Evolutionary conservation across 1,140 invertebrate species (phyloP).

Genomic region (Drosophila nasuta): DNA sequence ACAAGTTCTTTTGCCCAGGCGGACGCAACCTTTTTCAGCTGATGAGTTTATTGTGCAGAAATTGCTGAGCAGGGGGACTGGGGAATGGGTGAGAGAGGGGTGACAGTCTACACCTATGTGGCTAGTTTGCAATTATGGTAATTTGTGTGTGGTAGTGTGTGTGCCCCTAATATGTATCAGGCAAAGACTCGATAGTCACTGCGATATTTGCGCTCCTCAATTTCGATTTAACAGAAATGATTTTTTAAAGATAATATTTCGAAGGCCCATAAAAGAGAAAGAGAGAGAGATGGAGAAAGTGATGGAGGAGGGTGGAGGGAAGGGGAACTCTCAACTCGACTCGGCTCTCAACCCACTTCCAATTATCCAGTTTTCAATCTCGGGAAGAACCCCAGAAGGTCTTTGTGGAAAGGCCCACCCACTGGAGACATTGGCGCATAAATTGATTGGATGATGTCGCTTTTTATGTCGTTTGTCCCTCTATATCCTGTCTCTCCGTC

Average conservation of each 20-base stretch:
- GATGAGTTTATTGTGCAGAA: constrained; percentile 50
- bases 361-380: constrained; percentile 82
- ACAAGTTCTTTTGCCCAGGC: constrained; percentile 39
- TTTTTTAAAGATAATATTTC: constrained; percentile 82
- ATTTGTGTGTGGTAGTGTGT: constrained; percentile 15
- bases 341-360: constrained; percentile 52
- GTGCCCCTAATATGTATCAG: neutral
- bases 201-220: constrained; percentile 62
- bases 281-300: neutral
- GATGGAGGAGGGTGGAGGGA: neutral
- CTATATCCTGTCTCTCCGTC: constrained; percentile 21
- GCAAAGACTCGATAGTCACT: constrained; percentile 7
- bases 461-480: constrained; percentile 77
- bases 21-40: constrained; percentile 33
- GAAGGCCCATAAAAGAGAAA: constrained; percentile 56
- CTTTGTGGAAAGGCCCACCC: constrained; percentile 30
- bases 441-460: constrained; percentile 83
- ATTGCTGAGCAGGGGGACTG: neutral
- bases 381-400: constrained; percentile 33
- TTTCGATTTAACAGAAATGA: constrained; percentile 78
- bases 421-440: constrained; percentile 79
- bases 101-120: constrained; percentile 22
- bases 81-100: neutral
- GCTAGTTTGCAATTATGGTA: constrained; percentile 54
- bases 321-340: too few species aligned